A percentile compares a stretch with the other conserved stretches of the same genome.
Conservation (phyloP, 2,113 vertebrate genomes). For the Apteryx owenii region DNA sequence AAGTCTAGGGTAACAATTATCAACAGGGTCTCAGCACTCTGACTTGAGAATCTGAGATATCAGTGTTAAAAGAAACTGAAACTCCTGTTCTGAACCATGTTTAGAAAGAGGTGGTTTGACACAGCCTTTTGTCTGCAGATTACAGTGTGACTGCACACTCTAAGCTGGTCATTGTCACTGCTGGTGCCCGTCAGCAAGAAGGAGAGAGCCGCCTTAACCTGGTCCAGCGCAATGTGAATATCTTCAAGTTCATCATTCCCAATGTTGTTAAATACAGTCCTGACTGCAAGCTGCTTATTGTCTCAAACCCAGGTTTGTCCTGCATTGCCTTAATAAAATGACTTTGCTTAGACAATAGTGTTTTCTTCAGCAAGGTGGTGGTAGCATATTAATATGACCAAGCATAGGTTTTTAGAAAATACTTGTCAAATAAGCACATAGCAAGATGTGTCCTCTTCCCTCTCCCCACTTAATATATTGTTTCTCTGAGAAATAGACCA, state of each 20-base stretch:
- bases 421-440: not conserved
- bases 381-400: not conserved
- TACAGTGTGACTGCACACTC: constrained; percentile 95
- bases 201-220: constrained; percentile 97
- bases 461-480: not conserved
- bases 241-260: constrained; percentile 99
- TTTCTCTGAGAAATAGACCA: not conserved
- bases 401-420: not conserved
- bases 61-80: not conserved
- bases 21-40: not conserved
- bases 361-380: not conserved
- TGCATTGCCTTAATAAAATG: not conserved
- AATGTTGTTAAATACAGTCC: constrained; percentile 97
- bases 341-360: not conserved
- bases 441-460: not conserved
- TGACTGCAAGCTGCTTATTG: constrained; percentile 92
- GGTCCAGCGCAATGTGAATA: constrained; percentile 97
- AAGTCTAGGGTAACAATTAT: not conserved
- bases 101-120: not conserved
- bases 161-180: constrained; percentile 94
- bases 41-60: not conserved
- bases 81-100: not conserved
- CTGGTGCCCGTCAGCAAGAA: constrained; percentile 96
- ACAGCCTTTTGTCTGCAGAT: constrained; percentile 77
- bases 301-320: constrained; percentile 95